Percentiles rank a stretch among this genome's conserved stretches.
Evolutionary conservation across 2,888 invertebrate species (phyloP).

Genomic region (Nycteola revayana): DNA sequence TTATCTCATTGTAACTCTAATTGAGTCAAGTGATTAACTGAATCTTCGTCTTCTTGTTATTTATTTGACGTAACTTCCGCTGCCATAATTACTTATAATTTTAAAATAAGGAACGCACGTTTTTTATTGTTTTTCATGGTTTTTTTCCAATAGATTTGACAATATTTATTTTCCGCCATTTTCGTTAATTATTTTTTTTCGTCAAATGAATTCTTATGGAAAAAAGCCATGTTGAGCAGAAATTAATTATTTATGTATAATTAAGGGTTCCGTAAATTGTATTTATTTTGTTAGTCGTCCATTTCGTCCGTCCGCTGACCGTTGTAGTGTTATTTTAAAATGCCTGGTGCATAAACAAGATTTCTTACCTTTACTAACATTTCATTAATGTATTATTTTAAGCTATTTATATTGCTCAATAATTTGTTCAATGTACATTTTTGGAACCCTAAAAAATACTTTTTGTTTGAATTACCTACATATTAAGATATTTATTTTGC

Average conservation of each 20-base stretch:
- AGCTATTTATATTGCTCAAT: conserved; percentile 36
- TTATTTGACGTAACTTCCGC: conserved; percentile 50
- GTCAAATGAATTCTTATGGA: too few species aligned
- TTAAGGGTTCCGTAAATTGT: conserved; percentile 31
- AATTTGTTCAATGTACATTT: conserved; percentile 16
- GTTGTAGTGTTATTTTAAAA: conserved; percentile 29
- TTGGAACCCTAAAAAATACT: conserved; percentile 28
- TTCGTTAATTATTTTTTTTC: too few species aligned
- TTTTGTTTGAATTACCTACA: conserved; percentile 7
- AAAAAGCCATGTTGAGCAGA: too few species aligned
- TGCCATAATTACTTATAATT: conserved; percentile 40
- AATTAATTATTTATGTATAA: conserved; percentile 6
- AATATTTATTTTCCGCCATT: too few species aligned
- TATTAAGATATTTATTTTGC: conserved; percentile 8
- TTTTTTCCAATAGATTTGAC: too few species aligned
- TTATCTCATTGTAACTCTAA: conserved; percentile 37
- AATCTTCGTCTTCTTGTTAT: conserved; percentile 52
- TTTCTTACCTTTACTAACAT: conserved; percentile 7
- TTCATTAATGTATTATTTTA: conserved; percentile 2
- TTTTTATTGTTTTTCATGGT: too few species aligned
- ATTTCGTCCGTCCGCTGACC: conserved; percentile 38
- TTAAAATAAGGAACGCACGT: too few species aligned
- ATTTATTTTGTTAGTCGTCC: conserved; percentile 27
- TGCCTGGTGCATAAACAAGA: conserved; percentile 23
- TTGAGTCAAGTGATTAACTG: conserved; percentile 49